phyloP scores from a whole-genome alignment of 53 echinoderm and acorn worm species.

The Luidia sarsii region DNA sequence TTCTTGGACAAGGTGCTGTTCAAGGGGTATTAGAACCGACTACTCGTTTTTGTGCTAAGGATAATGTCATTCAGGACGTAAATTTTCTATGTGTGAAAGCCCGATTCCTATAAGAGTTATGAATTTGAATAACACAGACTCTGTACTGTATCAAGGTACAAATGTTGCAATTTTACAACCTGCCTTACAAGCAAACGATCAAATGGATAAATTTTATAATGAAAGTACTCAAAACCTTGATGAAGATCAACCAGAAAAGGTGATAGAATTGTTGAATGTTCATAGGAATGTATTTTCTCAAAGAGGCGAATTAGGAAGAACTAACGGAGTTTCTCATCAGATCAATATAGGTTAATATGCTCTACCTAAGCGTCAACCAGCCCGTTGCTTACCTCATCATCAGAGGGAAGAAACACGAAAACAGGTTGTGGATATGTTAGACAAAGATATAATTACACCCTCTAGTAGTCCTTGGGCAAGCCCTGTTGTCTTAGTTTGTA shows the following conservation, averaged over 20 bases:
- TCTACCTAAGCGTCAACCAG: background rate
- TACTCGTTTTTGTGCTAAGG: too few species aligned
- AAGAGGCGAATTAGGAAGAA: conserved; percentile 31
- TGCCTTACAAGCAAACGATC: too few species aligned
- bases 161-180: too few species aligned
- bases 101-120: too few species aligned
- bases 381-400: conserved; percentile 6
- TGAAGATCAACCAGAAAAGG: background rate
- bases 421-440: conserved; percentile 23
- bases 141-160: too few species aligned
- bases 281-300: conserved; percentile 19
- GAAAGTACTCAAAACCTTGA: background rate
- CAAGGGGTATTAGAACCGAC: too few species aligned
- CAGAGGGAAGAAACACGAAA: conserved; percentile 8
- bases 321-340: background rate
- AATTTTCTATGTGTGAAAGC: too few species aligned
- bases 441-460: conserved; percentile 22
- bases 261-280: background rate
- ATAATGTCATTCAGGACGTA: too few species aligned
- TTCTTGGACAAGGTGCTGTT: too few species aligned
- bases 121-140: too few species aligned
- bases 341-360: too few species aligned
- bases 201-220: too few species aligned
- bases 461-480: conserved; percentile 36
- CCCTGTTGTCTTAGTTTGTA: conserved; percentile 12